phyloP scores from a whole-genome alignment of 2,113 vertebrate species.

The Andinoacara biseriatus region DNA sequence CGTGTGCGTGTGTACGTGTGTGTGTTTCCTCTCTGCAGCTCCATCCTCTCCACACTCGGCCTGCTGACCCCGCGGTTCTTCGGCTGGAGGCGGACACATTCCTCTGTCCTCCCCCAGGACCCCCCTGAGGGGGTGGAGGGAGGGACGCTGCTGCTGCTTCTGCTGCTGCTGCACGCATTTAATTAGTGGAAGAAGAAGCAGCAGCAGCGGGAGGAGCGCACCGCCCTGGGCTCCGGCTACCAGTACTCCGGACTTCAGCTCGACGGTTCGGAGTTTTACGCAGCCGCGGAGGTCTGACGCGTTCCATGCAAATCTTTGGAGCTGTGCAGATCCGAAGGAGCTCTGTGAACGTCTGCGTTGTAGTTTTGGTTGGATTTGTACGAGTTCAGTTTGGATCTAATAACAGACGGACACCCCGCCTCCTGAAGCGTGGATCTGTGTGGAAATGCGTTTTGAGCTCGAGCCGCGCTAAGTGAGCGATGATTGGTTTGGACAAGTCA shows the following conservation, averaged over 20 bases:
- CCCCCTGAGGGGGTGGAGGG: neutral
- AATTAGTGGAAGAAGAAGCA: slow-evolving; percentile 42
- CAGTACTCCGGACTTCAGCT: neutral
- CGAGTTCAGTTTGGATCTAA: neutral
- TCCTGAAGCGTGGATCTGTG: neutral
- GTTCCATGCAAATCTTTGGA: neutral
- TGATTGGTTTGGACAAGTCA: slow-evolving; percentile 53
- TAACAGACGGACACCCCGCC: neutral
- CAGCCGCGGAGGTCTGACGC: neutral
- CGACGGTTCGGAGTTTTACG: neutral
- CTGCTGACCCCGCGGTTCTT: slow-evolving; percentile 61
- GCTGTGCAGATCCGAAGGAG: neutral
- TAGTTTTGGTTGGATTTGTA: neutral
- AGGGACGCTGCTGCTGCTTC: neutral
- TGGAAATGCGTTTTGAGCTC: neutral
- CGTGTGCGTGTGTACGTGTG: neutral
- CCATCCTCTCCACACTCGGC: slow-evolving; percentile 30
- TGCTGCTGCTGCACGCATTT: slow-evolving; percentile 29
- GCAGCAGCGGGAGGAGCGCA: slow-evolving; percentile 39
- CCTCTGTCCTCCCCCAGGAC: slow-evolving; percentile 60
- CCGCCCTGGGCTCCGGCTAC: slow-evolving; percentile 1
- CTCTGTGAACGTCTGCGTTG: too few relatives aligned
- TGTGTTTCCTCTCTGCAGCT: slow-evolving; percentile 5
- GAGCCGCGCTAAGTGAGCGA: slow-evolving; percentile 28
- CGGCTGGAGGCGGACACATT: slow-evolving; percentile 67